A percentile compares a stretch with the other conserved stretches of the same genome.
These are phyloP conservation scores for Mormyrus lacerda DNA, from an alignment of 2,113 vertebrate species.

Conservation along the genomic window DNA sequence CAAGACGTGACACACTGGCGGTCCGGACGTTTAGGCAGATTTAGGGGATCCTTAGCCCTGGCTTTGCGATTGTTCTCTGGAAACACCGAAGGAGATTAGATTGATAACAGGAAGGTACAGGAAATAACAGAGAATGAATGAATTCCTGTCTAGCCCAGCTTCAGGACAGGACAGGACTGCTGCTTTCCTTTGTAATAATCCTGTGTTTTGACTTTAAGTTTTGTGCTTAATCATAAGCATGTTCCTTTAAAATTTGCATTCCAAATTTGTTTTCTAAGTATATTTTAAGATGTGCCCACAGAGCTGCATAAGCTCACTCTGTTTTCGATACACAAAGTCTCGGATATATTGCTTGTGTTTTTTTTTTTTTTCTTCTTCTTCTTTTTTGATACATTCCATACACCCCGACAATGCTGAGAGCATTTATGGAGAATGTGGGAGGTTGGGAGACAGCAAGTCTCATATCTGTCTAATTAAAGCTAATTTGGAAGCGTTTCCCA, in stretches of 20 bases:
- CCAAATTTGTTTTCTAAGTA: background rate
- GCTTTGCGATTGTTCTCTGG: background rate
- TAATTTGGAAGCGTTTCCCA: conserved; percentile 20
- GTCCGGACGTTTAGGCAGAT: background rate
- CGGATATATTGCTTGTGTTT: background rate
- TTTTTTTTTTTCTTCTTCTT: background rate
- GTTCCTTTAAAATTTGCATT: background rate
- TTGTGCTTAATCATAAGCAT: background rate
- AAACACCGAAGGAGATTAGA: background rate
- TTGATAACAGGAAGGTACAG: background rate
- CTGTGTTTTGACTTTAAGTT: background rate
- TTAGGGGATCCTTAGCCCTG: background rate
- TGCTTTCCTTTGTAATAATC: background rate
- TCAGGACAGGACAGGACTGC: background rate
- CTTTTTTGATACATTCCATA: background rate
- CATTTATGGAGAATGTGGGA: background rate
- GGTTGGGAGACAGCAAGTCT: background rate
- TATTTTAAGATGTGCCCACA: background rate
- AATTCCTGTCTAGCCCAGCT: background rate
- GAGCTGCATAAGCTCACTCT: background rate
- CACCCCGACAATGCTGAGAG: background rate
- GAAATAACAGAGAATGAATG: background rate
- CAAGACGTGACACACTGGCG: background rate
- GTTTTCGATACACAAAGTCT: background rate
- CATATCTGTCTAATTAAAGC: conserved; percentile 20